These are phyloP conservation scores for Epinotia ramella DNA, from an alignment of 2,888 invertebrate genomes.

Conservation along the genomic window DNA sequence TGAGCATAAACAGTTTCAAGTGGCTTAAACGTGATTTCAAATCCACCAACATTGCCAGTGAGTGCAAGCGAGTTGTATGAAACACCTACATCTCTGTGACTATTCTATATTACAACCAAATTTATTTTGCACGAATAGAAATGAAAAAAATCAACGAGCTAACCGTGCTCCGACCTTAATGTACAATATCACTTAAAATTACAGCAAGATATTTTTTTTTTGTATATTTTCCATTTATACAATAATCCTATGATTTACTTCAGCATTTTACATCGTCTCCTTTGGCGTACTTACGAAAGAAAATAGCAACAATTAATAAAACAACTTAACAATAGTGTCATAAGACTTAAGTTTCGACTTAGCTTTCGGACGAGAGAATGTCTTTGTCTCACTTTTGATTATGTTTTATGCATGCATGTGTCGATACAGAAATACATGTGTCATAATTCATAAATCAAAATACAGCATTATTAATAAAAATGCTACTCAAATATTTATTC, in stretches of 20 bases:
- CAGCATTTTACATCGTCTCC: conserved; percentile 69
- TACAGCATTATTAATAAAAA: neutral
- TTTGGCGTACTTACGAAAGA: conserved; percentile 79
- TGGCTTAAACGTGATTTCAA: neutral
- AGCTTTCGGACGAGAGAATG: conserved; percentile 20
- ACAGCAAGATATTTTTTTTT: conserved; percentile 74
- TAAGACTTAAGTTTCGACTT: conserved; percentile 45
- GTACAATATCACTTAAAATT: conserved; percentile 61
- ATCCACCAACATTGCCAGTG: neutral
- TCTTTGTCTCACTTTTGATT: neutral
- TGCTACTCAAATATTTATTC: neutral
- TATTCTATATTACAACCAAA: conserved; percentile 75
- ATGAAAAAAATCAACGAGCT: conserved; percentile 34
- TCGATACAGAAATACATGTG: neutral
- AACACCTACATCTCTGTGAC: conserved; percentile 1
- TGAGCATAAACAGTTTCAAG: neutral
- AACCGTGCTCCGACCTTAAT: conserved; percentile 37
- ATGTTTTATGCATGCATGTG: conserved; percentile 1
- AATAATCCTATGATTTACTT: conserved; percentile 66
- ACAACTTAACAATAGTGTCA: conserved; percentile 76
- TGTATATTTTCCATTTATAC: conserved; percentile 77
- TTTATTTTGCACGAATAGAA: conserved; percentile 47
- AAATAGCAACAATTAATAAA: conserved; percentile 78
- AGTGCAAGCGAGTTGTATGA: neutral
- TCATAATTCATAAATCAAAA: neutral